Percentiles rank a stretch among this genome's conserved stretches.
Conservation (phyloP, 2,888 invertebrate genomes). For the Melinaea menophilus region DNA sequence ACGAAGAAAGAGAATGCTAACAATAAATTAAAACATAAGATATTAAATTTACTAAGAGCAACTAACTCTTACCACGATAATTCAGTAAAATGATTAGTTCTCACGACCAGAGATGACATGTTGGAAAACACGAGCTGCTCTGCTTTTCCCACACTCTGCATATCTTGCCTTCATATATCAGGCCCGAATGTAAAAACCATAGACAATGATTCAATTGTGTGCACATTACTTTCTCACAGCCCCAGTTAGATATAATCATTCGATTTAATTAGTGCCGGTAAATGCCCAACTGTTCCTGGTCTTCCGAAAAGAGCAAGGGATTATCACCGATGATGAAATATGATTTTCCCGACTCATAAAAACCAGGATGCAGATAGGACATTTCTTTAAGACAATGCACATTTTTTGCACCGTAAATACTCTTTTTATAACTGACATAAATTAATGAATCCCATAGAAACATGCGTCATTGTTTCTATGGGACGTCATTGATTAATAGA, state of each 20-base stretch:
- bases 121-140: conserved; percentile 61
- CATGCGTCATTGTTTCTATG: conserved; percentile 61
- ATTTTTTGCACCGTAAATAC: conserved; percentile 31
- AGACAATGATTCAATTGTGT: conserved; percentile 77
- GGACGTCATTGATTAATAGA: conserved; percentile 62
- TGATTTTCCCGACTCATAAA: conserved; percentile 31
- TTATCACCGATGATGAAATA: conserved; percentile 29
- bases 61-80: conserved; percentile 26
- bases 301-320: conserved; percentile 22
- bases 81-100: conserved; percentile 44
- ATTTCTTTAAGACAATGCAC: conserved; percentile 36
- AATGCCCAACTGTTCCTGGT: conserved; percentile 69
- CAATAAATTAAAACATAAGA: neutral
- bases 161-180: conserved; percentile 76
- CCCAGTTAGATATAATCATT: conserved; percentile 65
- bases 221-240: conserved; percentile 74
- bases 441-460: conserved; percentile 46
- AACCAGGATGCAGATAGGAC: conserved; percentile 54
- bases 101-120: conserved; percentile 73
- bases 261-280: conserved; percentile 71
- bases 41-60: conserved; percentile 10
- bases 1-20: neutral
- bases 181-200: conserved; percentile 67
- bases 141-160: conserved; percentile 75
- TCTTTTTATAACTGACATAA: conserved; percentile 44